Base-by-base conservation (phyloP, 2,113 vertebrate genomes). In the Ondatra zibethicus region DNA sequence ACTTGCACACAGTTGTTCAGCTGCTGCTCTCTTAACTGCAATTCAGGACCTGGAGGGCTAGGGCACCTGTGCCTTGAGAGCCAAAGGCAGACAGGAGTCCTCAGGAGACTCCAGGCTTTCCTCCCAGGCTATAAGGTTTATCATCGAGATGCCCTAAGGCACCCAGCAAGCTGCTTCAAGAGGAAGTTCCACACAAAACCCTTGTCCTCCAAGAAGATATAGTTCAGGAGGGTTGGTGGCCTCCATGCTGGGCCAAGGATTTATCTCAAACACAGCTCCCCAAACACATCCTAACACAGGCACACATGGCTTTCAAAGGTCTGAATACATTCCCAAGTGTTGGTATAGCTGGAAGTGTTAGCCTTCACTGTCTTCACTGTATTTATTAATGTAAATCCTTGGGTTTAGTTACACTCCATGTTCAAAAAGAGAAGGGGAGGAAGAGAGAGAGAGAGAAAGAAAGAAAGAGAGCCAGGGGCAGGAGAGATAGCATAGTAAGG, bases 161-260 rank as follows among this genome's bases (percentile, higher is more conserved):
- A 88, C 85, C 85, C 55, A 65, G 23, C 75, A 72, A n/a, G 63
- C 82, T 80, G 63, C 82, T 80, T 96, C 68, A n/a, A 72, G 47
- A 76, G 81, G 66, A 90, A 88, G 27, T 25, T 50, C 58, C 75
- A 25, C 33, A 61, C 65, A 19, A 95, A 92, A n/a, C 4, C 45
- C 47, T 50, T 45, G 73, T 84, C 42, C 61, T 96, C 31, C 39
- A 58, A 45, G 36, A 80, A 88, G 42, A 29, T 1, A 55, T 1
- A 55, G 4, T 8, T 70, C 47, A 80, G 4, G 25, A 87, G 5
- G 29, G 73, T 45, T 86, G 42, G 82, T 45, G 31, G 25, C 88
- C 88, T 72, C 21, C 47, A 39, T 25, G 66, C 42, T 72, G 47
- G 73, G 42, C 39, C 21, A 33, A 52, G 58, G 65, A 77, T 3